Base-by-base conservation (phyloP, 2,888 invertebrate genomes). In the Ochropleura plecta region DNA sequence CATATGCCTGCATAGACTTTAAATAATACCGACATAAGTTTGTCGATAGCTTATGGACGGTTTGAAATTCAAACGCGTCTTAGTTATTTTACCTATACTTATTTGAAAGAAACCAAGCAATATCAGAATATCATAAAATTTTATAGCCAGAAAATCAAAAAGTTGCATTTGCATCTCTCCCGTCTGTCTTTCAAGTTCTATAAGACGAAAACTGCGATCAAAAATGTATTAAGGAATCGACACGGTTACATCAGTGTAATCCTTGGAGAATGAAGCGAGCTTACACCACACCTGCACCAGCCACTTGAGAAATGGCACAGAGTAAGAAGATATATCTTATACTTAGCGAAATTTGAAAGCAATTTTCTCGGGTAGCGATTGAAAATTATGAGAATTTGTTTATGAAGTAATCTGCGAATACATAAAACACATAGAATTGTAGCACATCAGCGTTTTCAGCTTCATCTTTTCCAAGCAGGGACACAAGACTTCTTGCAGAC, bases 181-280 rank as follows among this genome's bases (percentile, higher is more conserved):
- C 60, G 16, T n/a, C 55, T 51, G 18, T 49, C 57, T 75, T 18
- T 44, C 14, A 75, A 69, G 44, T 57, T 7, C 12, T 48, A 7
- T 12, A 53, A 76, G 59, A 74, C 57, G 66, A 48, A 69, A 79
- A 60, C 55, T 49, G 62, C 66, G 66, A 83, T 82, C 80, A 83
- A 76, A 82, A 83, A 82, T 83, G 83, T 82, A 83, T 82, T 70
- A 82, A 44, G 60, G 60, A 67, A 83, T 82, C 77, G 57, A 78
- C 66, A 67, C 53, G 71, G 16, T 76, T 70, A 67, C 20, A 66
- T 63, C 60, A 60, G 42, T 76, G 46, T 83, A 79, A 79, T 70
- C 82, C 75, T 51, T 46, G 20, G 71, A 53, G 81, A 53, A 69
- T 44, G 59, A 60, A n/a, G n/a, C 67, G 44, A 59, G 62, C 65